Conservation (phyloP, 2,113 vertebrate genomes). For the Agelaius tricolor region DNA sequence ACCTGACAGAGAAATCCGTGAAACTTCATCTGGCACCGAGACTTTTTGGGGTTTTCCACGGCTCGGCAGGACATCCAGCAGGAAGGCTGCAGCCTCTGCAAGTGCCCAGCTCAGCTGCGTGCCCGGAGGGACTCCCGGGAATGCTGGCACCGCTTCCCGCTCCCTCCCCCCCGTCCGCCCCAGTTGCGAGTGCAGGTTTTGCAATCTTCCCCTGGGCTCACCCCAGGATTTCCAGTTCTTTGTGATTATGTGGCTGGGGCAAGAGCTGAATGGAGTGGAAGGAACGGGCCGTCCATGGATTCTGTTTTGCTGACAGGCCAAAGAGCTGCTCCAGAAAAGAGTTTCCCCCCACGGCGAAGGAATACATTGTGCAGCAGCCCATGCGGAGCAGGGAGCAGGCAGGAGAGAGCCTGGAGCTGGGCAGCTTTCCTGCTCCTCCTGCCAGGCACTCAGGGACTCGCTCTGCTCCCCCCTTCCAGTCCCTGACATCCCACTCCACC, state of each 20-base stretch:
- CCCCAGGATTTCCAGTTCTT: slow-evolving; percentile 22
- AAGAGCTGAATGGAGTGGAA: background rate
- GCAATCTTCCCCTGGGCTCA: slow-evolving; percentile 56
- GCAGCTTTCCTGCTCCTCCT: background rate
- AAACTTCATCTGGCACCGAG: background rate
- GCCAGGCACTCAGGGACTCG: accelerated
- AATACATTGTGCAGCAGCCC: background rate
- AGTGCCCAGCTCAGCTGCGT: background rate
- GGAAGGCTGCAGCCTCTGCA: background rate
- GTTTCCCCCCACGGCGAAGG: background rate
- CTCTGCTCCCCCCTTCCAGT: background rate
- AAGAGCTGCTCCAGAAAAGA: background rate
- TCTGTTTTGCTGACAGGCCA: background rate
- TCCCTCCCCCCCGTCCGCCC: background rate
- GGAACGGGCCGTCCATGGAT: background rate
- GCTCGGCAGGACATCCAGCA: background rate
- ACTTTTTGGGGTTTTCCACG: background rate
- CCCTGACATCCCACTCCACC: background rate
- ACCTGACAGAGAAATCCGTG: background rate
- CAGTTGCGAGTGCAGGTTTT: slow-evolving; percentile 20
- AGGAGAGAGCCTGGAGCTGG: background rate
- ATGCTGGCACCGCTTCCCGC: background rate
- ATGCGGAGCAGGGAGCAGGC: background rate
- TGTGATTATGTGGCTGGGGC: slow-evolving; percentile 8
- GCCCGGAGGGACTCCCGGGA: background rate